Percentiles rank a stretch among this genome's conserved stretches.
Conservation (phyloP, 2,797 vertebrate species). For the Nothura maculosa region DNA sequence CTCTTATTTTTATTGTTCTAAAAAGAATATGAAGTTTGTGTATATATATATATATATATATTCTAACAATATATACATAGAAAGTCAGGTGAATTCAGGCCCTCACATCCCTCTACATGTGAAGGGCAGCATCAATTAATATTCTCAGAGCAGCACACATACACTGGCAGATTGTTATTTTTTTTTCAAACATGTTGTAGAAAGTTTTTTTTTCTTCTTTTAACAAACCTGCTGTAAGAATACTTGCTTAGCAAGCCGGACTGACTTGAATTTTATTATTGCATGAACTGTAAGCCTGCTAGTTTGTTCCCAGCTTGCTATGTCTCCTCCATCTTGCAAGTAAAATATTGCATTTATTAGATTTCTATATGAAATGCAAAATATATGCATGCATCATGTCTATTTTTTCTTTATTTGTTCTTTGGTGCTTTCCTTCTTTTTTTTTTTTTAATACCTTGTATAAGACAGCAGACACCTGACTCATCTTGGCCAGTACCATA, state of each 20-base stretch:
- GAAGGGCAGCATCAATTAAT: neutral
- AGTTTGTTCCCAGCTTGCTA: neutral
- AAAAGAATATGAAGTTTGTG: neutral
- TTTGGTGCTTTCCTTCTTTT: neutral
- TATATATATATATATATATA: neutral
- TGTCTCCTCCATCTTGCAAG: neutral
- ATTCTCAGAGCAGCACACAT: neutral
- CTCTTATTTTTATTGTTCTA: too few relatives aligned
- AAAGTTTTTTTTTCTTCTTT: neutral
- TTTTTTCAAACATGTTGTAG: neutral
- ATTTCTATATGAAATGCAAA: neutral
- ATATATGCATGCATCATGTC: rapidly evolving
- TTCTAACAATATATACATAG: neutral
- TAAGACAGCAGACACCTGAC: neutral
- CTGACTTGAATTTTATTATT: neutral
- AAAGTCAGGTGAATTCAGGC: neutral
- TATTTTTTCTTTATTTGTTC: neutral
- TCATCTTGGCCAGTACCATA: neutral
- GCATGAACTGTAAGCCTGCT: neutral
- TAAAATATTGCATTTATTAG: neutral
- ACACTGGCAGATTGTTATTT: neutral
- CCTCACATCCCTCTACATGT: neutral
- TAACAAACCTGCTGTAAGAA: neutral
- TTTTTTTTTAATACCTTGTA: neutral
- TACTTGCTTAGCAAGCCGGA: neutral